Base-by-base conservation (phyloP, 2,888 invertebrate species). In the Rhagonycha fulva region DNA sequence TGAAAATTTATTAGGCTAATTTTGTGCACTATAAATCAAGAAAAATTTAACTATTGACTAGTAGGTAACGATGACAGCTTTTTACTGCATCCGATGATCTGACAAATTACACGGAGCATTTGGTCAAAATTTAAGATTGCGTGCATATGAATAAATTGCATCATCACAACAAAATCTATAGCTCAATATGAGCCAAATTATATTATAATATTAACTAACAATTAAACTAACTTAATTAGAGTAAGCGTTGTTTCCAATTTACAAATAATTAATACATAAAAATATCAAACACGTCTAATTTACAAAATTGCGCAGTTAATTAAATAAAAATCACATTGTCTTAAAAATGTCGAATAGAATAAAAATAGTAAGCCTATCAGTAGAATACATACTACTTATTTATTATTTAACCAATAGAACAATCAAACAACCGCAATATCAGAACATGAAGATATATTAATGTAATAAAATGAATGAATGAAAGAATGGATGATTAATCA, bases 81-180 rank as follows among this genome's bases (percentile, higher is more conserved):
- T 70, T 63, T 10, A 67, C 63, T 47, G 66, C 71, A 14, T 23
- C 74, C 14, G 19, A 68, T n/a, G 24, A 26, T 73, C 66, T 71
- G 67, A 73, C 70, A 75, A 78, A 69, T 60, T 71, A 74, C 73
- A 73, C 70, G 74, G 76, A 73, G 74, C 72, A 76, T 78, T 76
- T 76, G 74, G 76, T 78, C 78, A 74, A 78, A 68, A 32, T 76
- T 70, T 77, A 75, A 75, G 71, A 81, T 77, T 80, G 79, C 76
- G 78, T 81, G 77, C 76, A 74, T 75, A 71, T 70, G 78, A 79
- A 76, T 76, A 75, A 74, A 80, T 78, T 78, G 79, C 78, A 79
- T 80, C 78, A 83, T 82, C 82, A 82, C 82, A 82, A 83, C 82
- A 82, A 81, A 81, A 82, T 79, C 80, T 82, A 82, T 77, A 80